phyloP scores from a whole-genome alignment of 2,113 vertebrate species.

The Tyrannus savana region DNA sequence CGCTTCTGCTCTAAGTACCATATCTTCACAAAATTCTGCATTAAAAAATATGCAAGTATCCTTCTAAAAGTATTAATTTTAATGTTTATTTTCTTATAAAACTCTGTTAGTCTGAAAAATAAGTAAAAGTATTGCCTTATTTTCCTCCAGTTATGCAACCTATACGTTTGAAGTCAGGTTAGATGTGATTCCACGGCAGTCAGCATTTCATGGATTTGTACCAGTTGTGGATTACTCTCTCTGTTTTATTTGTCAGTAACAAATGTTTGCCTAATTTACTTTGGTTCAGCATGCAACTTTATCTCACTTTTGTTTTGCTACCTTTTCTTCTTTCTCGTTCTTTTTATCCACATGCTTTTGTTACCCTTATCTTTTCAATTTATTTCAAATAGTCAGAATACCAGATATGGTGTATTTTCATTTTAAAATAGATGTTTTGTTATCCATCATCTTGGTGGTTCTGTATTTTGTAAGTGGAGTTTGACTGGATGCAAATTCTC shows the following conservation, averaged over 20 bases:
- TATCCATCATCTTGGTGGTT: not conserved
- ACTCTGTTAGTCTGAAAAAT: not conserved
- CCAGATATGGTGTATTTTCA: not conserved
- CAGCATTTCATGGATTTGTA: not conserved
- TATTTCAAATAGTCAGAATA: not conserved
- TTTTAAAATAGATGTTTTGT: not conserved
- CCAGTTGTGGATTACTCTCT: not conserved
- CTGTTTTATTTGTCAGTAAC: not conserved
- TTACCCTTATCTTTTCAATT: not conserved
- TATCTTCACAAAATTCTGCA: not conserved
- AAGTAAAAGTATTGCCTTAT: not conserved
- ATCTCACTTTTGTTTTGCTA: not conserved
- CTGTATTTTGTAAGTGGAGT: not conserved
- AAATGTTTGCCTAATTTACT: not conserved
- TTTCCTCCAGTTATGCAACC: not conserved
- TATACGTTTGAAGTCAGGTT: not conserved
- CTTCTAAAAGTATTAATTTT: not conserved
- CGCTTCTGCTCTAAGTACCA: not conserved
- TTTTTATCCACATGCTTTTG: not conserved
- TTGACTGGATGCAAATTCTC: slow-evolving; percentile 1
- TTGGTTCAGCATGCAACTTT: not conserved
- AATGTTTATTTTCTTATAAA: not conserved
- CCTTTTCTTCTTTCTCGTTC: not conserved
- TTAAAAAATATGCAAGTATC: not conserved
- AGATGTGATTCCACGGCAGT: not conserved